phyloP scores from a whole-genome alignment of 2,113 vertebrate species.

The cattle (Bos taurus) region DNA sequence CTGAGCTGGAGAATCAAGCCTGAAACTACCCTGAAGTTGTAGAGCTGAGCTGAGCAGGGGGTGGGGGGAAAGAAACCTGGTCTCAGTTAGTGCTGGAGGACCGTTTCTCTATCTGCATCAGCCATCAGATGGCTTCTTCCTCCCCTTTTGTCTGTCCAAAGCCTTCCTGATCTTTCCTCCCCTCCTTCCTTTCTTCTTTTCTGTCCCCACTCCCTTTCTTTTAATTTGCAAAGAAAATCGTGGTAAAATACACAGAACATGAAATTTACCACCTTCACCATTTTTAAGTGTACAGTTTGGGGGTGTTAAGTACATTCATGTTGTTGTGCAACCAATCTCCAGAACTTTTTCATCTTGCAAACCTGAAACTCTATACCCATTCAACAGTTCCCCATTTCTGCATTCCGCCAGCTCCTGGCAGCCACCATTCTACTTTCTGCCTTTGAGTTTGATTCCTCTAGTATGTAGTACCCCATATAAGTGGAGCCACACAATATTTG shows the following conservation, averaged over 20 bases:
- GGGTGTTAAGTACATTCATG: neutral
- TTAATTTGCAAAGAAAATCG: neutral
- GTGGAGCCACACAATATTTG: neutral
- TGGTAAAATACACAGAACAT: neutral
- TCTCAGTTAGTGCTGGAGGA: neutral
- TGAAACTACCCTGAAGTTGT: neutral
- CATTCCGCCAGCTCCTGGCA: neutral
- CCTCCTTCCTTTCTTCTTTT: neutral
- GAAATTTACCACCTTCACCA: neutral
- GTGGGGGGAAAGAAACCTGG: neutral
- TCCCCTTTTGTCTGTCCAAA: neutral
- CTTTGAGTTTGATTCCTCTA: neutral
- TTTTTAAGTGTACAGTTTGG: neutral
- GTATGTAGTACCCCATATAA: neutral
- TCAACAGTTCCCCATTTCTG: neutral
- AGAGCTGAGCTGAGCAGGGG: neutral
- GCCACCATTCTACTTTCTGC: neutral
- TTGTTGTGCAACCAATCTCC: neutral
- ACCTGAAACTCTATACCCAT: neutral
- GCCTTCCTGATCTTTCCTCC: neutral
- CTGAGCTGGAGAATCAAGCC: neutral
- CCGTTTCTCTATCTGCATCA: accelerated
- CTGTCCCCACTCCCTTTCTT: neutral
- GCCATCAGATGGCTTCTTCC: neutral
- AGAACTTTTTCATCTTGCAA: neutral